Evolutionary conservation across 1,140 invertebrate genomes (phyloP).

Genomic region (Ostrea edulis): DNA sequence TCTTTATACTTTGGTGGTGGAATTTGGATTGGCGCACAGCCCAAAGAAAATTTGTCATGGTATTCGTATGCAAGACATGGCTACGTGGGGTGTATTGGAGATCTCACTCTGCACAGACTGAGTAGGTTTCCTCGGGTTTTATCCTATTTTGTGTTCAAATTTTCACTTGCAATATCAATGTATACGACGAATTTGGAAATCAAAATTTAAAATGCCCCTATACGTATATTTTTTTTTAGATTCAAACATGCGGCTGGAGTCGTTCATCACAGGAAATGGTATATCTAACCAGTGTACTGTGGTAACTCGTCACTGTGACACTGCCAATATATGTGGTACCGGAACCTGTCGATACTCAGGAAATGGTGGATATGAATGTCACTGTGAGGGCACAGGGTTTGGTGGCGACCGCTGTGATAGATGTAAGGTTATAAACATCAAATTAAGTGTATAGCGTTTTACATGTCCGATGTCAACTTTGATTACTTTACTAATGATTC

Average conservation of each 20-base stretch:
- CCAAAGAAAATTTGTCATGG: conserved; percentile 65
- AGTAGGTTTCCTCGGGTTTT: conserved; percentile 51
- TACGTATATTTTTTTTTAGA: not conserved
- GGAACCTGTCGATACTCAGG: conserved; percentile 65
- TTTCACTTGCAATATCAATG: not conserved
- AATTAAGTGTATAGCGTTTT: not conserved
- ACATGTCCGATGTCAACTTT: not conserved
- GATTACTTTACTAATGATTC: no score
- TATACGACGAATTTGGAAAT: not conserved
- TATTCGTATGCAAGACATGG: conserved; percentile 67
- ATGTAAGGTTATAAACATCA: conserved; percentile 58
- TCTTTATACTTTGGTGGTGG: conserved; percentile 47
- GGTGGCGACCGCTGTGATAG: conserved; percentile 66
- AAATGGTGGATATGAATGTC: conserved; percentile 65
- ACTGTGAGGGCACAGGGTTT: conserved; percentile 67
- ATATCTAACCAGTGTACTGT: conserved; percentile 58
- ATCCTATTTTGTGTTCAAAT: not conserved
- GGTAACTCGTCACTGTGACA: conserved; percentile 62
- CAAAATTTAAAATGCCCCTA: no score
- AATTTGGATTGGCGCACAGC: conserved; percentile 54
- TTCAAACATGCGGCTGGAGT: not conserved
- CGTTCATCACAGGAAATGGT: conserved; percentile 47
- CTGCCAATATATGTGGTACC: conserved; percentile 54
- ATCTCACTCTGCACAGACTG: conserved; percentile 58
- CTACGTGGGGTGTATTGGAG: conserved; percentile 68